These are phyloP conservation scores for Xestia xanthographa DNA, from an alignment of 2,888 invertebrate genomes.

Conservation along the genomic window DNA sequence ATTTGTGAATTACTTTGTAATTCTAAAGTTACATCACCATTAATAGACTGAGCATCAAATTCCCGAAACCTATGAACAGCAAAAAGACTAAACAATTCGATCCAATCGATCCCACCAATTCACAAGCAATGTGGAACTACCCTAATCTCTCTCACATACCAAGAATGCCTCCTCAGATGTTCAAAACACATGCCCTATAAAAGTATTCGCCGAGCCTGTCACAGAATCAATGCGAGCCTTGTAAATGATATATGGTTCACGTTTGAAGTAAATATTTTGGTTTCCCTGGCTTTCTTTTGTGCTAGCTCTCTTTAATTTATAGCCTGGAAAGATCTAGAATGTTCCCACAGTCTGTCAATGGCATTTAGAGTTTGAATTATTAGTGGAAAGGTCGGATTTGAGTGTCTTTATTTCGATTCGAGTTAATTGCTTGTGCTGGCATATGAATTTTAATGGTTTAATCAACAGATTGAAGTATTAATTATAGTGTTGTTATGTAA, in stretches of 20 bases:
- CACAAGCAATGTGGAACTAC: slow-evolving; percentile 4
- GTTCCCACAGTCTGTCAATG: slow-evolving; percentile 11
- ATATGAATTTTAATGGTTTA: slow-evolving; percentile 11
- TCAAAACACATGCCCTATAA: slow-evolving; percentile 46
- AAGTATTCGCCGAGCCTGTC: slow-evolving; percentile 42
- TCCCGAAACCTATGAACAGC: not conserved
- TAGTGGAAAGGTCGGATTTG: slow-evolving; percentile 11
- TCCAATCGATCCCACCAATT: not conserved
- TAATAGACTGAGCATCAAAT: not conserved
- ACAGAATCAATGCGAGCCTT: slow-evolving; percentile 52
- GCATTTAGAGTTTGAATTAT: slow-evolving; percentile 10
- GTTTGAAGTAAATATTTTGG: slow-evolving; percentile 55
- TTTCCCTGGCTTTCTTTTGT: slow-evolving; percentile 43
- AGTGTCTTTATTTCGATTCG: slow-evolving; percentile 6
- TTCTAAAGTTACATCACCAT: not conserved
- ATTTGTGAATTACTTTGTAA: not conserved
- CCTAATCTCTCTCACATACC: slow-evolving; percentile 40
- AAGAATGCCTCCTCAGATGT: slow-evolving; percentile 34
- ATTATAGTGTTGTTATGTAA: not conserved
- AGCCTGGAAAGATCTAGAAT: slow-evolving; percentile 1
- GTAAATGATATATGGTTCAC: slow-evolving; percentile 47
- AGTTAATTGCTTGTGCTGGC: slow-evolving; percentile 8
- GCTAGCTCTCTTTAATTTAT: slow-evolving; percentile 12
- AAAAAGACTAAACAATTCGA: not conserved
- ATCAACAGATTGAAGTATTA: not conserved